Conservation (phyloP, 2,797 vertebrate genomes). For the Liasis olivaceus region DNA sequence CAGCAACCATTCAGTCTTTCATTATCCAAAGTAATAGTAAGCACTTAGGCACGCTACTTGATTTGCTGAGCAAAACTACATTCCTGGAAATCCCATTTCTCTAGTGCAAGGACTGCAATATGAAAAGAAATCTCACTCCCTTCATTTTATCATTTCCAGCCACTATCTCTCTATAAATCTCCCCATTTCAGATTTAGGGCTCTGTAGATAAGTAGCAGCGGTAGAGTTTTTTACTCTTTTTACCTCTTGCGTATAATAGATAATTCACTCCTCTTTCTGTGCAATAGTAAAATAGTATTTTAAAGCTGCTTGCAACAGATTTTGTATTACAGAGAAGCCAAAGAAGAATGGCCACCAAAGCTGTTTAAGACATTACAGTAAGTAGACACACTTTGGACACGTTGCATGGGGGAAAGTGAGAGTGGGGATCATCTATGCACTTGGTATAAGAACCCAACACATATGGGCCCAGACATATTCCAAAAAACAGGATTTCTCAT, state of each 20-base stretch:
- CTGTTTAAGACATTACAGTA: not conserved
- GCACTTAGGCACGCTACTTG: slow-evolving; percentile 4
- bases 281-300: not conserved
- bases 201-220: not conserved
- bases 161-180: not conserved
- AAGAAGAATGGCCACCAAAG: not conserved
- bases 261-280: not conserved
- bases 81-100: not conserved
- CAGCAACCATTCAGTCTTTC: not conserved
- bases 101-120: not conserved
- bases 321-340: not conserved
- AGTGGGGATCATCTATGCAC: not conserved
- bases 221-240: not conserved
- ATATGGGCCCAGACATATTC: not conserved
- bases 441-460: not conserved
- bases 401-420: not conserved
- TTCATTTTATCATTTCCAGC: not conserved
- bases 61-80: not conserved
- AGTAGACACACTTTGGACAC: not conserved
- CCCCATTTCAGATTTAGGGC: not conserved
- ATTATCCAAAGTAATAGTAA: not conserved
- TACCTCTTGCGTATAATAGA: not conserved
- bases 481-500: not conserved
- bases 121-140: not conserved
- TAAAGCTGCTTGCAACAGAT: not conserved